Evolutionary conservation across 92 coral and sea anemone genomes (phyloP), one percentile per base, ranked within the genome.

Genomic region (Plumapathes pennacea): DNA sequence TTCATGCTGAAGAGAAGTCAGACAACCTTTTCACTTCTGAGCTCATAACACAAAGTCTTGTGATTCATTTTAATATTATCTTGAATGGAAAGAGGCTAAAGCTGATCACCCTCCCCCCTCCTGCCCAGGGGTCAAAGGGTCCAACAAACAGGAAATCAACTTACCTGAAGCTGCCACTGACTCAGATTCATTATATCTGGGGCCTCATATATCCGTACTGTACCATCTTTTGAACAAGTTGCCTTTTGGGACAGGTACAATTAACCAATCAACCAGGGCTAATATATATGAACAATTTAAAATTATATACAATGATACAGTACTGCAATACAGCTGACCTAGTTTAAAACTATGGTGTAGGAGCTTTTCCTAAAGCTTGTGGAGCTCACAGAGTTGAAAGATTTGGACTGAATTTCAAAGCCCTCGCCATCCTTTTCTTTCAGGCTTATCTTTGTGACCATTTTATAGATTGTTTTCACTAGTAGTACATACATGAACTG

Each of bases 191-290:
- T 88, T 32, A 92, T 84, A 29, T 92, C 95, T 32, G 76, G 81
- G 31, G 98, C 98, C 59, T 92, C 98, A 57, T 92, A 92, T 21
- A 92, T 88, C 46, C 98, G 67, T 6, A 92, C 98, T 25, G 95
- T 92, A 0, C 98, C 98, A 84, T 92, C 98, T 76, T 92, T 92
- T 41, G 98, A 92, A 56, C 98, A 92, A 11, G 98, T 92, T 5
- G 96, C 98, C 98, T 92, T n/a, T n/a, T n/a, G n/a, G n/a, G n/a
- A n/a, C n/a, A n/a, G n/a, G n/a, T n/a, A n/a, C n/a, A n/a, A n/a
- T n/a, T n/a, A n/a, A n/a, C n/a, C n/a, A n/a, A n/a, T n/a, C n/a
- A n/a, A n/a, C n/a, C n/a, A n/a, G n/a, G n/a, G 32, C 21, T 22
- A 48, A 4, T 47, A 23, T 24, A 38, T 50, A 28, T 54, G 27